Evolutionary conservation across 2,888 invertebrate genomes (phyloP).

Genomic region (Rhogogaster chlorosoma): DNA sequence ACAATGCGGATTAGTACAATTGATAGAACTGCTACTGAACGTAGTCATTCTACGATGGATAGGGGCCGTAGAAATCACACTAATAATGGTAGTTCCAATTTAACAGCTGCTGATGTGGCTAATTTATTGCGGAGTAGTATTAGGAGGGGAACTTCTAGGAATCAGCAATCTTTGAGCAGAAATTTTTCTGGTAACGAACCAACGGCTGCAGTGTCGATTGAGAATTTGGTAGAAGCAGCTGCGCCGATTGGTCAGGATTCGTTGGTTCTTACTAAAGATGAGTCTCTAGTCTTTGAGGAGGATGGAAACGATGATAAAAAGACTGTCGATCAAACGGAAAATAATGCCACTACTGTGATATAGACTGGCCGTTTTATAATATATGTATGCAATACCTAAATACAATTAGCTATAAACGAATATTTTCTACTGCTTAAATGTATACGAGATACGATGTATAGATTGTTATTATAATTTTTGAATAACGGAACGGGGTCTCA

Average conservation of each 20-base stretch:
- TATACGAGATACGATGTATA: neutral
- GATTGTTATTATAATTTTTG: neutral
- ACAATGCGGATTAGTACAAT: slow-evolving; percentile 65
- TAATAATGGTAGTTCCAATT: slow-evolving; percentile 71
- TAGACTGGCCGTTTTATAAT: slow-evolving; percentile 65
- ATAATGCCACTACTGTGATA: slow-evolving; percentile 75
- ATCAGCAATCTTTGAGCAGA: slow-evolving; percentile 70
- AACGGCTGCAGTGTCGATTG: slow-evolving; percentile 68
- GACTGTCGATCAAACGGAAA: slow-evolving; percentile 74
- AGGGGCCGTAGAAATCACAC: slow-evolving; percentile 58
- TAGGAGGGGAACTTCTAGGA: slow-evolving; percentile 77
- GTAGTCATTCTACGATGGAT: slow-evolving; percentile 69
- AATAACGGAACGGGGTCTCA: neutral
- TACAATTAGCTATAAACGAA: slow-evolving; percentile 8
- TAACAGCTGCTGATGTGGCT: slow-evolving; percentile 82
- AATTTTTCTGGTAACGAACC: slow-evolving; percentile 57
- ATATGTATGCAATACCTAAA: neutral
- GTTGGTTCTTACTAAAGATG: slow-evolving; percentile 63
- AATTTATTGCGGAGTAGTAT: slow-evolving; percentile 81
- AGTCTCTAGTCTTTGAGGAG: slow-evolving; percentile 54
- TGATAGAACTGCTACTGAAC: slow-evolving; percentile 62
- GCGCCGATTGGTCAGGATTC: slow-evolving; percentile 75
- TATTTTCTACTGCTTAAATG: neutral
- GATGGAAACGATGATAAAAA: slow-evolving; percentile 69
- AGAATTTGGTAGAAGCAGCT: slow-evolving; percentile 75